Conservation (phyloP, 2,888 invertebrate species). For the Cryptocheilus praepositus region DNA sequence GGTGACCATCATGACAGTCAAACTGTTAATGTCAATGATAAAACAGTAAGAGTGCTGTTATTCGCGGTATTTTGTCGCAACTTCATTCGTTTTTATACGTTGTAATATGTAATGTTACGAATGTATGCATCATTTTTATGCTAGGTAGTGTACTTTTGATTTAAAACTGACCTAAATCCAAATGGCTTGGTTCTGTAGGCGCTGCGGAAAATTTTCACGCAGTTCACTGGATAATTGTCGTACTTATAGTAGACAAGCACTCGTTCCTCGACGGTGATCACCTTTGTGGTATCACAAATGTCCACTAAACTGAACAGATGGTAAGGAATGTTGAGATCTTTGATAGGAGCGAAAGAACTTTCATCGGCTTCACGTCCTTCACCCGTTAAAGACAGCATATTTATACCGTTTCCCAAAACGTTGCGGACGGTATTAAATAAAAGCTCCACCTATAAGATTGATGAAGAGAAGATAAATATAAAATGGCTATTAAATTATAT, state of each 20-base stretch:
- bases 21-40: too few relatives aligned
- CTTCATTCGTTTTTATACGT: too few relatives aligned
- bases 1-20: too few relatives aligned
- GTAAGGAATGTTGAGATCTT: conserved; percentile 89
- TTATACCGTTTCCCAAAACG: conserved; percentile 93
- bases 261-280: conserved; percentile 91
- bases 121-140: too few relatives aligned
- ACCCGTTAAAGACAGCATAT: conserved; percentile 92
- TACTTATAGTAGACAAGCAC: conserved; percentile 97
- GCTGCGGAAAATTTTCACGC: conserved; percentile 96
- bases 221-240: conserved; percentile 96
- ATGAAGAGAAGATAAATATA: background rate
- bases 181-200: conserved; percentile 90
- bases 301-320: conserved; percentile 95
- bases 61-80: too few relatives aligned
- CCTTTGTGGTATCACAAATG: conserved; percentile 96
- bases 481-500: too few relatives aligned
- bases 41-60: too few relatives aligned
- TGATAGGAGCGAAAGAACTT: conserved; percentile 92
- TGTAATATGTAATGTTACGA: background rate
- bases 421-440: conserved; percentile 85
- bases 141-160: background rate
- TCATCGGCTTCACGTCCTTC: conserved; percentile 92
- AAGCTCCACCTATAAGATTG: conserved; percentile 78
- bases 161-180: conserved; percentile 80